phyloP scores from a whole-genome alignment of 2,113 vertebrate species.

The Argyrosomus japonicus region DNA sequence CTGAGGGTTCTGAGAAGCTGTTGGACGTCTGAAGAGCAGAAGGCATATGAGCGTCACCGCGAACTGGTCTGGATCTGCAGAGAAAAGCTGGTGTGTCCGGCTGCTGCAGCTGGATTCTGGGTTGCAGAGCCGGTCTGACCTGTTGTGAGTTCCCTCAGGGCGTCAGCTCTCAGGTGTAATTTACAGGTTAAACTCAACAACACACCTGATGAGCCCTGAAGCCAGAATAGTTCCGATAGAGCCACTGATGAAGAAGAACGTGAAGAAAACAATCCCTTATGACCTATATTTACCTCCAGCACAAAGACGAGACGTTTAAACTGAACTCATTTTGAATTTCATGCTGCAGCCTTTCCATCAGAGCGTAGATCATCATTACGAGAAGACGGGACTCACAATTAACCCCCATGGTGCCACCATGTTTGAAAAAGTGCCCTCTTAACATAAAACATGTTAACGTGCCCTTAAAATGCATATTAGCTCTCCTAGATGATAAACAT shows the following conservation, averaged over 20 bases:
- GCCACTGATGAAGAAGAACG: background rate
- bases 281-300: too few relatives aligned
- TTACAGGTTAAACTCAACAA: background rate
- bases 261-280: too few relatives aligned
- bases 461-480: too few relatives aligned
- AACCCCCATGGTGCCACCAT: too few relatives aligned
- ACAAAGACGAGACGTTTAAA: too few relatives aligned
- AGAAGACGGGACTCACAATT: too few relatives aligned
- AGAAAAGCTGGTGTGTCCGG: background rate
- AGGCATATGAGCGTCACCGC: background rate
- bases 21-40: background rate
- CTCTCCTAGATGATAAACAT: too few relatives aligned
- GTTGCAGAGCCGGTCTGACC: slow-evolving; percentile 44
- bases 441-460: too few relatives aligned
- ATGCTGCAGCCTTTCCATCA: too few relatives aligned
- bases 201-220: background rate
- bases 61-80: background rate
- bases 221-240: background rate
- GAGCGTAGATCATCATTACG: too few relatives aligned
- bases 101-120: background rate
- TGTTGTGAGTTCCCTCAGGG: background rate
- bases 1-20: background rate
- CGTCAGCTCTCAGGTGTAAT: background rate
- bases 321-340: background rate
- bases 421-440: too few relatives aligned